Evolutionary conservation across 2,113 vertebrate species (phyloP).

Genomic region (Damaliscus lunatus): DNA sequence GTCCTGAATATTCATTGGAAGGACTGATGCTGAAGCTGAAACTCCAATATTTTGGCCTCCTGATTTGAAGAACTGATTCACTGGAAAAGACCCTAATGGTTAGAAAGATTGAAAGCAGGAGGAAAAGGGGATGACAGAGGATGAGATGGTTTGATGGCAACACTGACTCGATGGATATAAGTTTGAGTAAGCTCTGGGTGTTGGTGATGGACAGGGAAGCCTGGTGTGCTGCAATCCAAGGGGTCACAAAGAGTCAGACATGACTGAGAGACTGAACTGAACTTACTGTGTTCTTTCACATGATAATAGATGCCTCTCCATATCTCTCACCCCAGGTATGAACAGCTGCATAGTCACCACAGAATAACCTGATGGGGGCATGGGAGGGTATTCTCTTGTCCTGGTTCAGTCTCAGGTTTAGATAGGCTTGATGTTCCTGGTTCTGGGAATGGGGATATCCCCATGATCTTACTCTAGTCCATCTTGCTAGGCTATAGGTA

Average conservation of each 20-base stretch:
- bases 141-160: not conserved
- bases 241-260: not conserved
- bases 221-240: not conserved
- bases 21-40: not conserved
- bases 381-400: not conserved
- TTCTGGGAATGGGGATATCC: not conserved
- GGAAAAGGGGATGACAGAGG: not conserved
- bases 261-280: not conserved
- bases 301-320: not conserved
- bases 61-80: not conserved
- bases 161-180: not conserved
- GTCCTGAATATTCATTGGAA: not conserved
- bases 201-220: not conserved
- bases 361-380: not conserved
- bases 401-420: not conserved
- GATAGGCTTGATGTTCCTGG: not conserved
- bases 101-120: not conserved
- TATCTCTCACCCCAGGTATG: accelerated
- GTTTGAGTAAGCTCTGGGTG: not conserved
- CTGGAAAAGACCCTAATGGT: not conserved
- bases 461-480: not conserved
- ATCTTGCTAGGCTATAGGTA: not conserved
- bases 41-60: not conserved
- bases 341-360: not conserved
- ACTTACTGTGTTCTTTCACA: not conserved